Evolutionary conservation across 2,113 vertebrate genomes (phyloP), one percentile per base, ranked within the genome.

Genomic region (Gymnobelideus leadbeateri): DNA sequence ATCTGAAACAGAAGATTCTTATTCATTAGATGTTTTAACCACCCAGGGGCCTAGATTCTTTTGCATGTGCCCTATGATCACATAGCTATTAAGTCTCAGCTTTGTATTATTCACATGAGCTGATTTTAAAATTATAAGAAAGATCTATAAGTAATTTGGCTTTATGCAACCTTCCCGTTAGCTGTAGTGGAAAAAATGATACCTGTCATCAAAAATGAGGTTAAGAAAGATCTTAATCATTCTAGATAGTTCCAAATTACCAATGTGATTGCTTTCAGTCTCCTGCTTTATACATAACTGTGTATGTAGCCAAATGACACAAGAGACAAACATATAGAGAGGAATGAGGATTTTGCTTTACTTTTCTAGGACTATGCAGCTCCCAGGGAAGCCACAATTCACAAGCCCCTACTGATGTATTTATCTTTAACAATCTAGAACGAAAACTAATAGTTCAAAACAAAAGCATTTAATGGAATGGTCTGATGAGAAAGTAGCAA

Each of bases 1-100:
- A 0, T 43, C 89, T 77, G 94, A 97, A 95, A 57, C 84, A 53
- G 90, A 96, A 95, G 31, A 0, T 91, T 37, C 47, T 54, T 53
- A 6, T 0, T 0, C n/a, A 11, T 89, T 14, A 90, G 52, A 92
- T 0, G 3, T 26, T 53, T 90, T 91, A 61, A 55, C 31, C 57
- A 90, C 24, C 49, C 53, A 90, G 51, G 47, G 89, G 37, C 84
- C 43, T 47, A 89, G 52, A 46, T 92, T 92, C 2, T 46, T 61
- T 19, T n/a, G 14, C 31, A 57, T 89, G 9, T 91, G 49, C 28
- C 91, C 96, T 52, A 14, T 43, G 90, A 90, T 93, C 54, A 51
- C 8, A 95, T 91, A 14, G 61, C 89, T 96, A 89, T 50, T 89
- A 92, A 90, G 51, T 94, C 93, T 95, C 53, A 93, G 1, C 10